phyloP scores from a whole-genome alignment of 2,113 vertebrate genomes.

The Rhodinocichla rosea region DNA sequence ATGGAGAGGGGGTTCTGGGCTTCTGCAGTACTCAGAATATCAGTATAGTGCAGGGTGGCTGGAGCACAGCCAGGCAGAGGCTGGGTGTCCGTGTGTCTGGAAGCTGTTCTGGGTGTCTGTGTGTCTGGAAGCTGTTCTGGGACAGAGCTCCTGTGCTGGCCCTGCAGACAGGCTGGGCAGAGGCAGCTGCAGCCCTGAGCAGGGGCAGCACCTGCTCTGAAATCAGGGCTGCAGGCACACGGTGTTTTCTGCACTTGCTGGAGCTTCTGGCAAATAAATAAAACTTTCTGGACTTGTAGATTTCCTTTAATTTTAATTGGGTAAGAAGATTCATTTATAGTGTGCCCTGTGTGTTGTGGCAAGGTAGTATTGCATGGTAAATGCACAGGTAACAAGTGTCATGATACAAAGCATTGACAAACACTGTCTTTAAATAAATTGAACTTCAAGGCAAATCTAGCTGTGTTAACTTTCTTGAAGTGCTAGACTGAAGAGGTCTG shows the following conservation, averaged over 20 bases:
- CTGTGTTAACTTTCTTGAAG: background rate
- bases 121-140: background rate
- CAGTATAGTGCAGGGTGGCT: rapidly evolving
- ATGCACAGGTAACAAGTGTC: background rate
- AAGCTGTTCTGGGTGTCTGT: background rate
- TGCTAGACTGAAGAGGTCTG: background rate
- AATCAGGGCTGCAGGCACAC: background rate
- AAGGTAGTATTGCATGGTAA: background rate
- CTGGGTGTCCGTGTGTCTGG: background rate
- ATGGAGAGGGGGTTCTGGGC: background rate
- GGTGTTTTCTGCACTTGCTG: background rate
- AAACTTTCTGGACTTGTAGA: background rate
- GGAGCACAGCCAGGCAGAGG: background rate
- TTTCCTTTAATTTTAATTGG: background rate
- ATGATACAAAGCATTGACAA: background rate
- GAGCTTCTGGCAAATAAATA: background rate
- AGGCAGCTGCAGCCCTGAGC: rapidly evolving
- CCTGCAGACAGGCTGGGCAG: background rate
- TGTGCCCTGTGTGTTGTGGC: background rate
- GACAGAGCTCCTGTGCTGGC: background rate
- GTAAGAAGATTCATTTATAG: background rate
- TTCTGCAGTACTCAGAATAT: background rate
- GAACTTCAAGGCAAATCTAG: background rate
- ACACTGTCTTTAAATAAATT: background rate
- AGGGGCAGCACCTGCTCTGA: background rate